A percentile compares a stretch with the other conserved stretches of the same genome.
Conservation (phyloP, 2,113 vertebrate genomes). For the Pelodiscus sinensis region DNA sequence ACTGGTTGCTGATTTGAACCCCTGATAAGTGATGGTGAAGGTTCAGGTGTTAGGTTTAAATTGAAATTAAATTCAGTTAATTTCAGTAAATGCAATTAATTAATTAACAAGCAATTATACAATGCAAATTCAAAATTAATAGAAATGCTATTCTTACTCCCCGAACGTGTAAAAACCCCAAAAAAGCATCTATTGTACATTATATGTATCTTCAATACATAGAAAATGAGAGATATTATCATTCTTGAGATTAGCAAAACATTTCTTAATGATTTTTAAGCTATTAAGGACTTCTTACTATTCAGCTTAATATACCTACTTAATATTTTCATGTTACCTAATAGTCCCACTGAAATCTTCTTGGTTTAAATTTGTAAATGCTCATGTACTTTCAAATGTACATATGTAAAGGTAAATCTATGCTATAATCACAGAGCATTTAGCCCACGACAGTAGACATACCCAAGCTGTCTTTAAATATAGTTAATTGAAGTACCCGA, state of each 20-base stretch:
- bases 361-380: fast-evolving
- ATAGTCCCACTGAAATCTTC: fast-evolving
- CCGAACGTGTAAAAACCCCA: conserved; percentile 25
- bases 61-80: conserved; percentile 34
- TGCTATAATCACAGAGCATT: too few species aligned
- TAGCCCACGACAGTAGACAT: too few species aligned
- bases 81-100: neutral
- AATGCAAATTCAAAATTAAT: conserved; percentile 22
- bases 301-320: neutral
- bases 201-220: neutral
- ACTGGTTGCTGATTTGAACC: neutral
- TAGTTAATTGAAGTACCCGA: too few species aligned
- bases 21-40: neutral
- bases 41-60: conserved; percentile 42
- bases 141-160: conserved; percentile 14
- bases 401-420: too few species aligned
- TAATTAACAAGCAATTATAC: conserved; percentile 54
- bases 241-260: neutral
- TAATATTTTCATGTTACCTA: neutral
- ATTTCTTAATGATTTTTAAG: neutral
- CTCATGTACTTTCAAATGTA: neutral
- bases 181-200: neutral
- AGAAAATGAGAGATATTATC: neutral
- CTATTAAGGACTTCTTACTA: neutral
- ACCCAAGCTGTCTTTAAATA: too few species aligned